A percentile compares a stretch with the other conserved stretches of the same genome.
Evolutionary conservation across 2,113 vertebrate species (phyloP).

Genomic region (Centropus bengalensis): DNA sequence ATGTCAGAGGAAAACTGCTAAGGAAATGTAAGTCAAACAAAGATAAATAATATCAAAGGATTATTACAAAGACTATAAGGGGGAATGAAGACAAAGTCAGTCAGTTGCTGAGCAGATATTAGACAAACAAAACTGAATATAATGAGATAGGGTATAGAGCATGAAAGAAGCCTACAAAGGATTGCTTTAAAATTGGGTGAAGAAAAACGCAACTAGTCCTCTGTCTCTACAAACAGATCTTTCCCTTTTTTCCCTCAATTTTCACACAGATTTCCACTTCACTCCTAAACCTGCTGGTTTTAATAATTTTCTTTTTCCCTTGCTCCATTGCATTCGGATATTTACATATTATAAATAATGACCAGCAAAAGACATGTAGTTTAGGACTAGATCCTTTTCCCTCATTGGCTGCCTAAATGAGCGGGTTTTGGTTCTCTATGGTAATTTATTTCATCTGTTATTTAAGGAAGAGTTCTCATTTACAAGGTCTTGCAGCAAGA

Average conservation of each 20-base stretch:
- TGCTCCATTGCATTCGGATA: background rate
- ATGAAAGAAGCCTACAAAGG: background rate
- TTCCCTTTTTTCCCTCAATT: background rate
- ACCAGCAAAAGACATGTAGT: background rate
- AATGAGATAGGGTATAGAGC: background rate
- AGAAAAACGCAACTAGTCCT: background rate
- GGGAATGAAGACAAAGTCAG: slow-evolving; percentile 50
- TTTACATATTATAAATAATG: background rate
- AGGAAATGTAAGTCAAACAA: slow-evolving; percentile 63
- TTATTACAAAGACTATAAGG: background rate
- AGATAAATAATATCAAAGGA: slow-evolving; percentile 63
- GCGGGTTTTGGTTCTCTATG: background rate
- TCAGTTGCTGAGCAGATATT: background rate
- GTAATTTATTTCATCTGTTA: background rate
- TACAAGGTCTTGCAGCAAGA: background rate
- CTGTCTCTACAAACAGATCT: background rate
- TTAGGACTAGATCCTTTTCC: background rate
- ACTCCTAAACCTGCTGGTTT: background rate
- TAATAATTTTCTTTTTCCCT: background rate
- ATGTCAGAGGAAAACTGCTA: background rate
- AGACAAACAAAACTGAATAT: slow-evolving; percentile 42
- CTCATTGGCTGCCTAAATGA: background rate
- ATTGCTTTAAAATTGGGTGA: background rate
- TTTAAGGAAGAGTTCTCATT: slow-evolving; percentile 1
- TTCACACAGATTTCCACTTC: background rate